phyloP scores from a whole-genome alignment of 2,797 vertebrate species.

The Protosalanx chinensis region DNA sequence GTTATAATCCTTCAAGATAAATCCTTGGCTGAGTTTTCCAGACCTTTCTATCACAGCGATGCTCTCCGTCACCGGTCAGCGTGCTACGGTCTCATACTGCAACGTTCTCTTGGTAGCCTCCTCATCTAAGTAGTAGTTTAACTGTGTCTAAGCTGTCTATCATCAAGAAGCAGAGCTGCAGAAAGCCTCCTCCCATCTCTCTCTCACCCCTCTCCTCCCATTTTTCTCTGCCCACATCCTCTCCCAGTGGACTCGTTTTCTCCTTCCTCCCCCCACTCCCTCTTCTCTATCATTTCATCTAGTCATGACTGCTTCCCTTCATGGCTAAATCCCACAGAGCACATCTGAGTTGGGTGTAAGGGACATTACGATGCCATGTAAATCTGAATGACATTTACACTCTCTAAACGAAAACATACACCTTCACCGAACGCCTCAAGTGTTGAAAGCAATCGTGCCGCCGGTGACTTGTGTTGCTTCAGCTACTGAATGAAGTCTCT shows the following conservation, averaged over 20 bases:
- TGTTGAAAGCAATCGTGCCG: too few relatives aligned
- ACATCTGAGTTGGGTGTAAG: conserved; percentile 31
- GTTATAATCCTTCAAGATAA: conserved; percentile 32
- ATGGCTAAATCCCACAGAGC: conserved; percentile 33
- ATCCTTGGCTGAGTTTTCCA: background rate
- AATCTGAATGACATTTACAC: background rate
- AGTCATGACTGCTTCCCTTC: conserved; percentile 62
- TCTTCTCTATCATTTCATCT: conserved; percentile 64
- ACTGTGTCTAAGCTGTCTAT: conserved; percentile 44
- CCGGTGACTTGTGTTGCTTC: background rate
- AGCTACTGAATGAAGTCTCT: background rate
- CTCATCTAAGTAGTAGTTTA: conserved; percentile 36
- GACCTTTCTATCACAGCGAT: background rate
- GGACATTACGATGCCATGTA: background rate
- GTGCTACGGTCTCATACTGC: conserved; percentile 8
- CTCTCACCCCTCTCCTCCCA: conserved; percentile 58
- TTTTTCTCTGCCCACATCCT: conserved; percentile 21
- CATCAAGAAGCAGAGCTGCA: conserved; percentile 64
- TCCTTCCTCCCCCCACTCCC: conserved; percentile 44
- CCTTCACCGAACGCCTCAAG: background rate
- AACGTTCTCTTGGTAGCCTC: conserved; percentile 21
- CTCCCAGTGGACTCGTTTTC: conserved; percentile 20
- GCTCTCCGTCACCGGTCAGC: background rate
- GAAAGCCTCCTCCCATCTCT: conserved; percentile 28
- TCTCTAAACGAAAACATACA: background rate